Conservation (phyloP, 2,888 invertebrate genomes). For the Dolichopus griseipennis region DNA sequence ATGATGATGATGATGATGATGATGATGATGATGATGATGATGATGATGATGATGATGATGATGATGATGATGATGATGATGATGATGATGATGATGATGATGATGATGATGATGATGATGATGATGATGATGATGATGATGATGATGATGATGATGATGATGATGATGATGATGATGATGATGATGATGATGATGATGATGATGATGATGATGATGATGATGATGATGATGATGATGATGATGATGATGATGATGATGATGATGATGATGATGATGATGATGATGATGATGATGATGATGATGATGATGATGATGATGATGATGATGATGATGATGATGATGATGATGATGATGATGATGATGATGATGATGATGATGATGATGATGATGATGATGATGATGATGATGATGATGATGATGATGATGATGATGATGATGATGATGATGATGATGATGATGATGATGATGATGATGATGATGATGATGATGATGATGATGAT, state of each 20-base stretch:
- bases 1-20: no score
- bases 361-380: constrained; percentile 10
- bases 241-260: constrained; percentile 8
- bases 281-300: constrained; percentile 10
- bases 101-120: no score
- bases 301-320: constrained; percentile 11
- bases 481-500: constrained; percentile 11
- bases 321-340: constrained; percentile 10
- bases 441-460: constrained; percentile 11
- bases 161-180: constrained; percentile 10
- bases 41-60: no score
- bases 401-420: constrained; percentile 8
- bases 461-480: constrained; percentile 10
- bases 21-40: no score
- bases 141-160: constrained; percentile 10
- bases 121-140: no score
- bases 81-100: no score
- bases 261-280: constrained; percentile 11
- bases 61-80: no score
- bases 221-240: constrained; percentile 10
- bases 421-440: constrained; percentile 11
- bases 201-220: constrained; percentile 11
- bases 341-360: constrained; percentile 11
- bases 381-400: constrained; percentile 10
- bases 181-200: constrained; percentile 11